phyloP scores from a whole-genome alignment of 2,113 vertebrate genomes.

The Anser brachyrhynchus region DNA sequence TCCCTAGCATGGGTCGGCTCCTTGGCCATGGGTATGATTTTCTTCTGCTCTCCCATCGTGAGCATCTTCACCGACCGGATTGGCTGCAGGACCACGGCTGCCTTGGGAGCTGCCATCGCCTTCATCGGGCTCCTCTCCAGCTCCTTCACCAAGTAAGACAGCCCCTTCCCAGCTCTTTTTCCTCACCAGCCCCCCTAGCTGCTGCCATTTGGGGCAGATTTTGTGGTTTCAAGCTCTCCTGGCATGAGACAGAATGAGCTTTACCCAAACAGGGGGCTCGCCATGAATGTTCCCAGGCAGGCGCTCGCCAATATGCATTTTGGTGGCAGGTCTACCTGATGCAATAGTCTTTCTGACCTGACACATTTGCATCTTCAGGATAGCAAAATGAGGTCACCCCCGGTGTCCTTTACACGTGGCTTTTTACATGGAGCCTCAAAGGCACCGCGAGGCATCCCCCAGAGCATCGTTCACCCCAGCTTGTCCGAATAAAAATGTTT shows the following conservation, averaged over 20 bases:
- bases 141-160: slow-evolving; percentile 94
- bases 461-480: background rate
- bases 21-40: slow-evolving; percentile 98
- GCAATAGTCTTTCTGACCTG: background rate
- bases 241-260: background rate
- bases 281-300: background rate
- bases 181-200: background rate
- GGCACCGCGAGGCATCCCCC: background rate
- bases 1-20: slow-evolving; percentile 93
- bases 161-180: background rate
- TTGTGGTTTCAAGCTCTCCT: background rate
- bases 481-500: background rate
- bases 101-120: slow-evolving; percentile 87
- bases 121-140: slow-evolving; percentile 93
- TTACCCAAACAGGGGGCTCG: background rate
- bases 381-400: background rate
- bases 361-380: background rate
- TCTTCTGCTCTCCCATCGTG: slow-evolving; percentile 97
- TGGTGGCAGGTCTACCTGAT: background rate
- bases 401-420: background rate
- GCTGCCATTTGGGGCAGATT: background rate
- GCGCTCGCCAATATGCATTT: fast-evolving
- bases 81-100: slow-evolving; percentile 93
- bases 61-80: slow-evolving; percentile 98
- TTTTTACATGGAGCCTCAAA: background rate